phyloP scores from a whole-genome alignment of 2,888 invertebrate genomes.

The Brachylomia viminalis region DNA sequence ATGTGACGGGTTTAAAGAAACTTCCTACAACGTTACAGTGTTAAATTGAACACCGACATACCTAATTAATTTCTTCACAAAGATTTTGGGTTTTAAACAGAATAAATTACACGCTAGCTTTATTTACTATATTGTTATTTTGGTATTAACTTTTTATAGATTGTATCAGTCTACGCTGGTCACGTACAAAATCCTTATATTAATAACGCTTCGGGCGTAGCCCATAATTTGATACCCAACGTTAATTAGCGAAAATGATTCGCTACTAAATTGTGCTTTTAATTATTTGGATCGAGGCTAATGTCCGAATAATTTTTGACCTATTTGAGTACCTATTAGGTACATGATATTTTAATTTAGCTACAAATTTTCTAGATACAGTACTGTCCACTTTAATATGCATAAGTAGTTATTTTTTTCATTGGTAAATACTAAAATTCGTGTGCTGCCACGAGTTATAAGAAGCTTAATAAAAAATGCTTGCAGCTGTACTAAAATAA shows the following conservation, averaged over 20 bases:
- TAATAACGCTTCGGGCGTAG: slow-evolving; percentile 5
- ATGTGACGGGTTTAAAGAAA: not conserved
- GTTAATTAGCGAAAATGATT: slow-evolving; percentile 51
- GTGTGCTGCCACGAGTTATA: not conserved
- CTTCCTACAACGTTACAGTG: not conserved
- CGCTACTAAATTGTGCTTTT: slow-evolving; percentile 44
- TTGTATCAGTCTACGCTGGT: not conserved
- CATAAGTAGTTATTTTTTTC: not conserved
- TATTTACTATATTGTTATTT: not conserved
- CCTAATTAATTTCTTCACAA: not conserved
- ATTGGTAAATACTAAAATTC: not conserved
- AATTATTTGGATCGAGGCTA: slow-evolving; percentile 35
- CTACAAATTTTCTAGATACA: not conserved
- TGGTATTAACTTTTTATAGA: not conserved
- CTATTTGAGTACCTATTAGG: not conserved
- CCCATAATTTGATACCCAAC: slow-evolving; percentile 36
- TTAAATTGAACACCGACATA: not conserved
- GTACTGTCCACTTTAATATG: not conserved
- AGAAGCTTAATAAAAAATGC: too few relatives aligned
- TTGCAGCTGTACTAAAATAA: too few relatives aligned
- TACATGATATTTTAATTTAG: not conserved
- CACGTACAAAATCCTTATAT: slow-evolving; percentile 37
- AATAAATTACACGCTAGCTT: not conserved
- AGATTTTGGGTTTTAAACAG: not conserved
- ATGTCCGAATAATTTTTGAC: slow-evolving; percentile 19